phyloP scores from a whole-genome alignment of 2,888 invertebrate genomes.

The Invenusta paracnida region DNA sequence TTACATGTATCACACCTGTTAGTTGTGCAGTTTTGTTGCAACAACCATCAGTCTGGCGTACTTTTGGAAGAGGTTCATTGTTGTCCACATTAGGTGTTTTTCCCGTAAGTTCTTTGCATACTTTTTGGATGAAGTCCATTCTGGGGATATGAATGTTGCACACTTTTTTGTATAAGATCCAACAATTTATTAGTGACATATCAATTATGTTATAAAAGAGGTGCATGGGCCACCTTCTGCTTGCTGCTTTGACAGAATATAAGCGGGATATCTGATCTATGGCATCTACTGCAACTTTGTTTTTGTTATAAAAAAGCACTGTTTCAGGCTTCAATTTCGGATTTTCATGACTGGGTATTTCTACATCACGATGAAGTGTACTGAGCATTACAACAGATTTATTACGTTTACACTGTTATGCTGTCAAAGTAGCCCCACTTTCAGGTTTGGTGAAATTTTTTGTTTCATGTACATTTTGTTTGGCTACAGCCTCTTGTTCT shows the following conservation, averaged over 20 bases:
- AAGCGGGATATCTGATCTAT: no score
- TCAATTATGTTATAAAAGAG: not conserved
- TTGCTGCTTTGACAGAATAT: no score
- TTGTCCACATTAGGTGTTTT: not conserved
- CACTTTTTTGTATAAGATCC: not conserved
- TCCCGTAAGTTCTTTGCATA: not conserved
- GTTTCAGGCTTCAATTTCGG: not conserved
- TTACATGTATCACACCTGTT: not conserved
- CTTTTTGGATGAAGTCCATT: slow-evolving; percentile 1
- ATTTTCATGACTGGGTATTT: not conserved
- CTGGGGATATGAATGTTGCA: not conserved
- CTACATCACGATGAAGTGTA: not conserved
- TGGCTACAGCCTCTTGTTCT: not conserved
- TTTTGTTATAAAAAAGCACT: not conserved
- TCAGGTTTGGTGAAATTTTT: not conserved
- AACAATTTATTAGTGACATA: not conserved
- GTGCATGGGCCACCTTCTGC: not conserved
- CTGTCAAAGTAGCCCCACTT: not conserved
- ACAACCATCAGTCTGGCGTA: not conserved
- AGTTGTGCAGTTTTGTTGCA: not conserved
- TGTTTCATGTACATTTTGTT: not conserved
- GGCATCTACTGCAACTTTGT: not conserved
- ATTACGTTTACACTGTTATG: not conserved
- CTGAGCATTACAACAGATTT: not conserved
- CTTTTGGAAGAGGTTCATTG: not conserved